A percentile compares a stretch with the other conserved stretches of the same genome.
These are phyloP conservation scores for Chamaetylas fuelleborni DNA, from an alignment of 2,113 vertebrate genomes.

Conservation along the genomic window DNA sequence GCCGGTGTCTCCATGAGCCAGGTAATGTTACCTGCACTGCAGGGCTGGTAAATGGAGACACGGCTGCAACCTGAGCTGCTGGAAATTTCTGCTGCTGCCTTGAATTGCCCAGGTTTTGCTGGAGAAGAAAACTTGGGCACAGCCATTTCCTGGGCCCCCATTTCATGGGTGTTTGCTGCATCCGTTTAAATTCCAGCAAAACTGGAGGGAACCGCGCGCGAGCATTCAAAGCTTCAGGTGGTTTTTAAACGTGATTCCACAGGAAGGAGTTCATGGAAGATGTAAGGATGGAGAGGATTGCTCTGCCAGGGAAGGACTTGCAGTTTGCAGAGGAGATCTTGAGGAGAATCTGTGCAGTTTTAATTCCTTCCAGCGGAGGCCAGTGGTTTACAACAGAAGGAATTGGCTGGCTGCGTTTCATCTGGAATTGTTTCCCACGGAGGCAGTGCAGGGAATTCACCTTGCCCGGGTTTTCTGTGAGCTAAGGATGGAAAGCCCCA, in stretches of 20 bases:
- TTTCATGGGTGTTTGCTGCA: background rate
- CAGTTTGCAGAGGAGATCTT: background rate
- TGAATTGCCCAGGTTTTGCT: background rate
- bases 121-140: background rate
- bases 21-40: background rate
- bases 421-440: background rate
- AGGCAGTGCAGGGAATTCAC: background rate
- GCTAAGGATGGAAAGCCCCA: background rate
- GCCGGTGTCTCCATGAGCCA: background rate
- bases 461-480: background rate
- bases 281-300: rapidly evolving
- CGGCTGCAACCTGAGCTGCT: background rate
- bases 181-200: background rate
- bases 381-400: conserved; percentile 51
- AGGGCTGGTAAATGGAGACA: background rate
- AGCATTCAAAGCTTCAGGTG: background rate
- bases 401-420: background rate
- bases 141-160: background rate
- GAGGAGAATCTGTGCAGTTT: background rate
- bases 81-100: background rate
- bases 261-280: rapidly evolving
- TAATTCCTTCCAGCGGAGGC: conserved; percentile 47
- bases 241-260: background rate
- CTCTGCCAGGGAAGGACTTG: rapidly evolving
- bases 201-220: rapidly evolving